phyloP scores from a whole-genome alignment of 2,888 invertebrate species.

The Pelosia muscerda region DNA sequence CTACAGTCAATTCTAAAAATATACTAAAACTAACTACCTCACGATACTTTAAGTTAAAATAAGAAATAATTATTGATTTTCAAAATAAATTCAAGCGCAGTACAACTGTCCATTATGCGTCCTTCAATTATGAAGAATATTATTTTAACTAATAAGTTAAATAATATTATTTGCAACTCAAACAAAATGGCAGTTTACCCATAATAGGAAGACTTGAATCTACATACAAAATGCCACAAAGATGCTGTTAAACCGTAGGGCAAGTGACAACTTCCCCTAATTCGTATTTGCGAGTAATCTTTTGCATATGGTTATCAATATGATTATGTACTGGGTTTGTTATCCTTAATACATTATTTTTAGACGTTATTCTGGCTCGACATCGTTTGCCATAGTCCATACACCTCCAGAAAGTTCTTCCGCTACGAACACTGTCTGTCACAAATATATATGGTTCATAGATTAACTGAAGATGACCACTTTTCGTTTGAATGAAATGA shows the following conservation, averaged over 20 bases:
- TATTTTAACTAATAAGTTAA: background rate
- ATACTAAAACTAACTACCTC: conserved; percentile 29
- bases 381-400: conserved; percentile 83
- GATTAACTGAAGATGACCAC: conserved; percentile 81
- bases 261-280: conserved; percentile 82
- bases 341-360: conserved; percentile 78
- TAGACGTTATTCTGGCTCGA: conserved; percentile 82
- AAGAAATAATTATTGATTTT: background rate
- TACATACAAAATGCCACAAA: conserved; percentile 28
- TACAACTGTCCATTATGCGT: conserved; percentile 3
- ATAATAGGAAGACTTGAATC: conserved; percentile 20
- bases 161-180: background rate
- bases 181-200: conserved; percentile 26
- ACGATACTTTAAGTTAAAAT: conserved; percentile 3
- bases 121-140: too few species aligned
- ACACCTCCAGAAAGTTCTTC: conserved; percentile 83
- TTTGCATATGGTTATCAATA: conserved; percentile 75
- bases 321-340: conserved; percentile 84
- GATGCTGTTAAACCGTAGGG: conserved; percentile 66
- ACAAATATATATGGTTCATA: conserved; percentile 83
- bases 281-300: conserved; percentile 79
- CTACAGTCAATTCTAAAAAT: conserved; percentile 25
- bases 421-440: conserved; percentile 83
- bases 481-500: conserved; percentile 84
- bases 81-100: conserved; percentile 3